These are phyloP conservation scores for Eulemur albifrons DNA, from an alignment of 2,797 vertebrate genomes.

Conservation along the genomic window DNA sequence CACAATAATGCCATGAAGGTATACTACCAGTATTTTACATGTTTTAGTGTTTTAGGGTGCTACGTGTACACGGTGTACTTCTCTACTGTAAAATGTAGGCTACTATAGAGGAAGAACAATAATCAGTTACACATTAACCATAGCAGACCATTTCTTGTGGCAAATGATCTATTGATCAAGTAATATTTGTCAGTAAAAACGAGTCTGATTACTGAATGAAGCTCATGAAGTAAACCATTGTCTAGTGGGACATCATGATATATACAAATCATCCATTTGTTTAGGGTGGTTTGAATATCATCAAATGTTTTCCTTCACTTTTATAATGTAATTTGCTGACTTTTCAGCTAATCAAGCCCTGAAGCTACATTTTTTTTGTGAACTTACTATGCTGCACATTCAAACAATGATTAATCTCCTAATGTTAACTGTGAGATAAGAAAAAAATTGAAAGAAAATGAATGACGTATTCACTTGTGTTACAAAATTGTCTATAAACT, in stretches of 20 bases:
- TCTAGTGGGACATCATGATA: background rate
- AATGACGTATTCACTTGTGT: slow-evolving; percentile 40
- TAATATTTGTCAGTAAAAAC: slow-evolving; percentile 41
- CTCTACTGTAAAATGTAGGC: slow-evolving; percentile 48
- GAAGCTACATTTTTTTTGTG: slow-evolving; percentile 32
- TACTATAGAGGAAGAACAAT: slow-evolving; percentile 49
- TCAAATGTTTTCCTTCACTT: background rate
- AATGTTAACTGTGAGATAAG: slow-evolving; percentile 33
- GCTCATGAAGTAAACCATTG: slow-evolving; percentile 5
- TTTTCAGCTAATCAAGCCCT: slow-evolving; percentile 26
- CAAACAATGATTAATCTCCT: slow-evolving; percentile 41
- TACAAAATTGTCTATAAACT: slow-evolving; percentile 58
- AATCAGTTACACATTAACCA: slow-evolving; percentile 67
- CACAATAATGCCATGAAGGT: background rate
- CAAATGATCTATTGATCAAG: slow-evolving; percentile 59
- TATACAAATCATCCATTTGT: background rate
- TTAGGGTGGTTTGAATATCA: background rate
- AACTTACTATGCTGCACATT: background rate
- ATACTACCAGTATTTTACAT: background rate
- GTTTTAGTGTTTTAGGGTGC: slow-evolving; percentile 11
- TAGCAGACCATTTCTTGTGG: slow-evolving; percentile 50
- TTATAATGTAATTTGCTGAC: background rate
- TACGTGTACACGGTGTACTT: background rate
- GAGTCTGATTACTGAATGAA: background rate
- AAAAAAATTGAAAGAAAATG: slow-evolving; percentile 49